Evolutionary conservation across 2,888 invertebrate genomes (phyloP), one percentile per base, ranked within the genome.

Genomic region (Xanthostigma xanthostigma): DNA sequence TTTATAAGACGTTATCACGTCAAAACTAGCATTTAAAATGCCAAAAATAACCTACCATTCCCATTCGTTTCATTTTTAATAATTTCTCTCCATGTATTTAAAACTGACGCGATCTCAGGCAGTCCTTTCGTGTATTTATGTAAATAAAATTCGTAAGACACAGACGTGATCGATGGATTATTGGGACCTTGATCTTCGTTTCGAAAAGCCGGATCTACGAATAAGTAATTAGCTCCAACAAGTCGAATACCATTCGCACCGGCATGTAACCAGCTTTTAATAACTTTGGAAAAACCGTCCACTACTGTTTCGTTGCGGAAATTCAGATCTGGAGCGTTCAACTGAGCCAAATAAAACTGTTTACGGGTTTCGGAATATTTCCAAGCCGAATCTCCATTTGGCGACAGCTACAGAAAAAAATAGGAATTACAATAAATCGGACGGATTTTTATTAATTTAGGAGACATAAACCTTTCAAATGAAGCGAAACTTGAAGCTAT

Each of bases 201-300:
- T 0, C 64, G 64, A 1, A 79, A 64, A 0, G 65, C 60, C 0
- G 63, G 51, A 64, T 81, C 74, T 51, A 83, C 79, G 0, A 84
- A 64, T 53, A 84, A 68, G 58, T 77, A 77, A 10, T 81, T 79
- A 0, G 77, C 80, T 48, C 81, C 77, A 41, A 71, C 71, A 17
- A 91, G 64, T 59, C 90, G 79, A 59, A 96, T 79, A 4, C 96
- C 96, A 53, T 75, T 78, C 0, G 89, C 81, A 0, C 93, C 94
- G 3, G 79, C 70, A 5, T 75, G 68, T 53, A 92, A 60, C 78
- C 92, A 88, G 55, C 75, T 76, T 38, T 68, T 65, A 2, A 94
- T 63, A 1, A 84, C 81, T 0, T 71, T 68, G 58, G 80, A 70
- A 55, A 90, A 80, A 60, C 78, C 77, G 2, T 71, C 60, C 3